Percentiles rank a stretch among this genome's conserved stretches.
Conservation (phyloP, 2,113 vertebrate species). For the Brachirus orientalis region DNA sequence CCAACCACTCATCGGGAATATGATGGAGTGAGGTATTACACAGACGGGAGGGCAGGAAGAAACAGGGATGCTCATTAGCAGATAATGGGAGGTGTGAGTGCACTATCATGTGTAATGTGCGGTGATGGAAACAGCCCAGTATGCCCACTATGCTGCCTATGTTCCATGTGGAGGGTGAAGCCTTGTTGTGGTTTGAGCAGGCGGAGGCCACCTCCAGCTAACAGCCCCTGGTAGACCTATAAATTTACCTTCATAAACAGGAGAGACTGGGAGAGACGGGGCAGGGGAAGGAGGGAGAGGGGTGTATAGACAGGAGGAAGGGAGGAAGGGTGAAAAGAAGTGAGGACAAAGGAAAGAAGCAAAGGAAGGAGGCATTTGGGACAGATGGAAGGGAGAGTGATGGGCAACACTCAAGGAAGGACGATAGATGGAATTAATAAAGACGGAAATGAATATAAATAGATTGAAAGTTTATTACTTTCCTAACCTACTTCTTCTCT, state of each 20-base stretch:
- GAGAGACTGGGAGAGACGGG: slow-evolving; percentile 49
- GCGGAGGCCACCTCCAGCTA: slow-evolving; percentile 77
- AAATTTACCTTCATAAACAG: slow-evolving; percentile 85
- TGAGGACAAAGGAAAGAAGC: slow-evolving; percentile 26
- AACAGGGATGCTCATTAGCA: slow-evolving; percentile 67
- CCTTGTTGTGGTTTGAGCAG: slow-evolving; percentile 78
- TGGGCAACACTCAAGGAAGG: no score
- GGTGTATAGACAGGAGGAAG: slow-evolving; percentile 36
- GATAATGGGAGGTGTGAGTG: slow-evolving; percentile 69
- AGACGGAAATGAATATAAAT: neutral
- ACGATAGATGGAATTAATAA: neutral
- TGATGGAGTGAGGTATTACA: slow-evolving; percentile 32
- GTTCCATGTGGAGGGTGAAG: slow-evolving; percentile 63
- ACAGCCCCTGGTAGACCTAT: slow-evolving; percentile 81
- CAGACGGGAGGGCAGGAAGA: slow-evolving; percentile 31
- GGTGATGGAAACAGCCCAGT: slow-evolving; percentile 62
- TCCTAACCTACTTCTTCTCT: neutral
- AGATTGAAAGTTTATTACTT: neutral
- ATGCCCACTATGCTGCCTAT: slow-evolving; percentile 56
- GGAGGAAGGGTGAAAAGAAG: slow-evolving; percentile 11
- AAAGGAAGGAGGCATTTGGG: slow-evolving; percentile 7
- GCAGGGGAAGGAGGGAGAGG: slow-evolving; percentile 57
- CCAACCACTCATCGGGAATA: slow-evolving; percentile 45
- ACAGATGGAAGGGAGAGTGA: neutral
- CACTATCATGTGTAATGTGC: slow-evolving; percentile 46